Conservation (phyloP, 2,888 invertebrate genomes). For the Tuta absoluta region DNA sequence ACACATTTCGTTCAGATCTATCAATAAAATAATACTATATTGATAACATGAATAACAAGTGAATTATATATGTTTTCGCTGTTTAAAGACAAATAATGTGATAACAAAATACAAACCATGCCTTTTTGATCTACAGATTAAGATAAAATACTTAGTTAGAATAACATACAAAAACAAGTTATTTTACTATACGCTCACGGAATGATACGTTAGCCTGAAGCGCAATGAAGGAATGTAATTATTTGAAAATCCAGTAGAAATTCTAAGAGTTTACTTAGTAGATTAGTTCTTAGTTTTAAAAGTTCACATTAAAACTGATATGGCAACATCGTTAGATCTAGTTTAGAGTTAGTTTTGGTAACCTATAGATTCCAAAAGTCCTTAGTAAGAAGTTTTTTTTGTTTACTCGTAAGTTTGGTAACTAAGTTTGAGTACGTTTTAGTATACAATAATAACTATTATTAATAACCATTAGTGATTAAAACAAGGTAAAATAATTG, state of each 20-base stretch:
- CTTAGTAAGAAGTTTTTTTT: conserved; percentile 11
- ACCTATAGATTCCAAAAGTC: conserved; percentile 29
- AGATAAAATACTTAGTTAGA: background rate
- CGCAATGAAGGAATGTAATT: conserved; percentile 47
- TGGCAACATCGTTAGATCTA: conserved; percentile 32
- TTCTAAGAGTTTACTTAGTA: conserved; percentile 67
- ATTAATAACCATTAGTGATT: background rate
- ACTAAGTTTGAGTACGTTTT: conserved; percentile 22
- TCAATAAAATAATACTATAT: background rate
- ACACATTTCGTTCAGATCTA: conserved; percentile 14
- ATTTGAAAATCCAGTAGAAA: conserved; percentile 57
- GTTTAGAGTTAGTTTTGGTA: conserved; percentile 29
- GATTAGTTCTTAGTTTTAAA: conserved; percentile 39
- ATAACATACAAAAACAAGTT: background rate
- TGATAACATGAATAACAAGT: background rate
- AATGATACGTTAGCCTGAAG: conserved; percentile 21
- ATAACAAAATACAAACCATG: background rate
- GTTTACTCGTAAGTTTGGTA: conserved; percentile 27
- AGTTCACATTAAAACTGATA: conserved; percentile 36
- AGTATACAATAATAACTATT: conserved; percentile 5
- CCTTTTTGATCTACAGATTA: background rate
- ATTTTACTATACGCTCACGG: background rate
- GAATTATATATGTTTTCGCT: background rate
- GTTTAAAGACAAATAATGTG: too few relatives aligned
- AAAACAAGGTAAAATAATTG: background rate